Conservation (phyloP, 1,140 invertebrate species). For the Chironomus tepperi region DNA sequence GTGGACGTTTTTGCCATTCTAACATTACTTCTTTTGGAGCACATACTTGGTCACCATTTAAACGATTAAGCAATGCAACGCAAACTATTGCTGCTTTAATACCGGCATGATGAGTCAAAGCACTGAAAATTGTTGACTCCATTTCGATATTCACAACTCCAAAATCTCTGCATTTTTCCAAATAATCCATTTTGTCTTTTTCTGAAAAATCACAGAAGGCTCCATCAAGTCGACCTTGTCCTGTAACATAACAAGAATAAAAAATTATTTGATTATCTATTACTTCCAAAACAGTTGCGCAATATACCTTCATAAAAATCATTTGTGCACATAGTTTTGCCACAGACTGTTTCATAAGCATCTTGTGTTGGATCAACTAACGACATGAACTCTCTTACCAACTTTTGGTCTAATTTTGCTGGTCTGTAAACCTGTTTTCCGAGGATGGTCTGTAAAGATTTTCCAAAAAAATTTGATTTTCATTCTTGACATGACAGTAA, state of each 20-base stretch:
- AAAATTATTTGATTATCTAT: constrained; percentile 24
- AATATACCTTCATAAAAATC: constrained; percentile 92
- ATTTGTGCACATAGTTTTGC: constrained; percentile 91
- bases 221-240: constrained; percentile 88
- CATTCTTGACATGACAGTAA: too few species aligned
- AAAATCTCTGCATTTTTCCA: constrained; percentile 62
- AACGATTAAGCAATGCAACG: constrained; percentile 84
- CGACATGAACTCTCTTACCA: constrained; percentile 68
- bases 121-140: constrained; percentile 81
- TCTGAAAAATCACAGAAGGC: constrained; percentile 93
- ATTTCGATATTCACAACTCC: constrained; percentile 97
- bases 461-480: background rate
- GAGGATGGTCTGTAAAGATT: constrained; percentile 67
- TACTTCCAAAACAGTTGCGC: background rate
- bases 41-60: constrained; percentile 88
- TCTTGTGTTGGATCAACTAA: constrained; percentile 61
- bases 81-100: constrained; percentile 89
- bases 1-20: constrained; percentile 89
- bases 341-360: constrained; percentile 76
- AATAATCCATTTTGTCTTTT: constrained; percentile 81
- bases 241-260: constrained; percentile 34
- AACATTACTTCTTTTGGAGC: constrained; percentile 81
- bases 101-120: constrained; percentile 88
- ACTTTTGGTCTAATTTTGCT: constrained; percentile 68
- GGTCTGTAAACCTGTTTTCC: constrained; percentile 76